phyloP scores from a whole-genome alignment of 2,113 vertebrate genomes.

The Pomatorhinus ruficollis region DNA sequence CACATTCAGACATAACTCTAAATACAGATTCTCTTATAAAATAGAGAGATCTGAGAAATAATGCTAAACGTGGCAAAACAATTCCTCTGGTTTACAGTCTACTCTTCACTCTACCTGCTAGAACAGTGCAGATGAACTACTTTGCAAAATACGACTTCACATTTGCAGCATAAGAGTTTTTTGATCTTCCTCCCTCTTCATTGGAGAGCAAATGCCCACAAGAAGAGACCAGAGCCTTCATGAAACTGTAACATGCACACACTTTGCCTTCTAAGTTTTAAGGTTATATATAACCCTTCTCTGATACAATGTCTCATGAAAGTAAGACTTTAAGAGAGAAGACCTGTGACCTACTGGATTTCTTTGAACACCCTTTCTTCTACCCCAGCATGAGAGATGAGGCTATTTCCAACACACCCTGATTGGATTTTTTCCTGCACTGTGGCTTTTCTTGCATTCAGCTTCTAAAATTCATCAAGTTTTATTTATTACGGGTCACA shows the following conservation, averaged over 20 bases:
- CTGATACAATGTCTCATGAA: background rate
- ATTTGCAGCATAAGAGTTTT: background rate
- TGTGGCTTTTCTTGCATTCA: background rate
- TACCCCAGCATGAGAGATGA: background rate
- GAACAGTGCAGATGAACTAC: background rate
- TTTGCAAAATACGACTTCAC: background rate
- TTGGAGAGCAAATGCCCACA: background rate
- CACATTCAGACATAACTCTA: background rate
- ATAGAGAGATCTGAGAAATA: background rate
- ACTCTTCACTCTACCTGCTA: background rate
- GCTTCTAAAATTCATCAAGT: background rate
- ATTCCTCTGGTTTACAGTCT: background rate
- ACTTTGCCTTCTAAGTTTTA: background rate
- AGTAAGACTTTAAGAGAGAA: background rate
- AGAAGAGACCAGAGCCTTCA: background rate
- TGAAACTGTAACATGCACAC: background rate
- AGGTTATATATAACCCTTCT: background rate
- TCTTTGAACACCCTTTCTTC: background rate
- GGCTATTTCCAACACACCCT: background rate
- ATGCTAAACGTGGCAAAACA: background rate
- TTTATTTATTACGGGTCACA: background rate
- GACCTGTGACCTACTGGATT: background rate
- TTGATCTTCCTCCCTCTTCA: background rate
- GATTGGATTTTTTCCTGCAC: background rate
- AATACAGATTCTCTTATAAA: background rate